Percentiles rank a stretch among this genome's conserved stretches.
Conservation (phyloP, 2,888 invertebrate species). For the Allophyes oxyacanthae region DNA sequence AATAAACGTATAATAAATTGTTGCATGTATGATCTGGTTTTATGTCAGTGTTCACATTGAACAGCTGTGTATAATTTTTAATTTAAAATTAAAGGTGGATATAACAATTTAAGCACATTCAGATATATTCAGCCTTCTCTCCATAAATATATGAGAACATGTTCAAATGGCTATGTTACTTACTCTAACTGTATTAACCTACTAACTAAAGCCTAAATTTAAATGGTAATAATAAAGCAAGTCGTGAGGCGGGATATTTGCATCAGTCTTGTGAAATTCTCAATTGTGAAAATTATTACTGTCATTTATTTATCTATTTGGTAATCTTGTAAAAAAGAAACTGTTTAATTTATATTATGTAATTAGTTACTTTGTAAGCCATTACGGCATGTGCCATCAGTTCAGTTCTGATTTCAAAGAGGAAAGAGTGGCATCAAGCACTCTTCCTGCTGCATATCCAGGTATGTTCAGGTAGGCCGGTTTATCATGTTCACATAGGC, state of each 20-base stretch:
- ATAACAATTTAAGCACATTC: constrained; percentile 76
- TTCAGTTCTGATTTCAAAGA: constrained; percentile 86
- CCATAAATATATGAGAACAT: constrained; percentile 62
- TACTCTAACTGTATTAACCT: constrained; percentile 78
- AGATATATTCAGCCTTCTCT: constrained; percentile 52
- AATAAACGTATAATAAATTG: constrained; percentile 63
- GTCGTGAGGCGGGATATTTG: constrained; percentile 90
- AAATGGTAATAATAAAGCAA: constrained; percentile 90
- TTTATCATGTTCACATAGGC: constrained; percentile 87
- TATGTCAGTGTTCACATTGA: constrained; percentile 68
- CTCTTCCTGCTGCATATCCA: constrained; percentile 83
- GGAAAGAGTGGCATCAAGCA: constrained; percentile 84
- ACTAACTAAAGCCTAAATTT: constrained; percentile 83
- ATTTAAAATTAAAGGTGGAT: constrained; percentile 53
- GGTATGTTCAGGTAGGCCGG: constrained; percentile 87
- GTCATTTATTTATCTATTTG: constrained; percentile 86
- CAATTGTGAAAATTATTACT: constrained; percentile 86
- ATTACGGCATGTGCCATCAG: constrained; percentile 68
- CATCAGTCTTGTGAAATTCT: constrained; percentile 89
- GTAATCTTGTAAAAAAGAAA: constrained; percentile 84
- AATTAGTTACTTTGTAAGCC: constrained; percentile 60
- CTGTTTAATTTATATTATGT: constrained; percentile 65
- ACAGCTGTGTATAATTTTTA: constrained; percentile 59
- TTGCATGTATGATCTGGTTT: constrained; percentile 65
- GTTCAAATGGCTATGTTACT: constrained; percentile 74